phyloP scores from a whole-genome alignment of 1,140 invertebrate genomes.

The Bombus sylvicola region DNA sequence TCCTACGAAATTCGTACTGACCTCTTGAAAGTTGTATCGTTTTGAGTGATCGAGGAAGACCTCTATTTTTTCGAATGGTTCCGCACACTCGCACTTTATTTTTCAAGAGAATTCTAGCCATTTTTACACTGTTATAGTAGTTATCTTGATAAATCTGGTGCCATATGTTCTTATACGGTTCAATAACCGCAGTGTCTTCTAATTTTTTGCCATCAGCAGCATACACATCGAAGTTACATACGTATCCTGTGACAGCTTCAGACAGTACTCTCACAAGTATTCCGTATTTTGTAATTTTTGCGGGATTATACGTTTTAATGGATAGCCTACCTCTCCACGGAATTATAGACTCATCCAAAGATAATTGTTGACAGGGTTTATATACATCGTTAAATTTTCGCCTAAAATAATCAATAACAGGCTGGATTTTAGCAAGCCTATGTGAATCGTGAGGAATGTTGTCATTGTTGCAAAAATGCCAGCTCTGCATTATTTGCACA shows the following conservation, averaged over 20 bases:
- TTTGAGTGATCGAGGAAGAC: not conserved
- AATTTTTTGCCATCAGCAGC: not conserved
- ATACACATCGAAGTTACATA: not conserved
- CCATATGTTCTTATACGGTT: not conserved
- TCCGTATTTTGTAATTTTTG: not conserved
- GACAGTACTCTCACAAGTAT: not conserved
- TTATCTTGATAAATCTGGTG: not conserved
- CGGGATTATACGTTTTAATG: not conserved
- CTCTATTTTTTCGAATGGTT: not conserved
- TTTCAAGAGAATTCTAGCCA: not conserved
- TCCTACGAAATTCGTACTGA: not conserved
- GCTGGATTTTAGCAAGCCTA: not conserved
- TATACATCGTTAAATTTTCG: not conserved
- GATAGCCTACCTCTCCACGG: not conserved
- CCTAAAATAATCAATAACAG: not conserved
- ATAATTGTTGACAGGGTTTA: not conserved
- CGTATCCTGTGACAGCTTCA: not conserved
- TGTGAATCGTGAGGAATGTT: not conserved
- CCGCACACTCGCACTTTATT: not conserved
- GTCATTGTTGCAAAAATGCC: not conserved
- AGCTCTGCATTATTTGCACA: not conserved
- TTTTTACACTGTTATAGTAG: not conserved
- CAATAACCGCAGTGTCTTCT: not conserved
- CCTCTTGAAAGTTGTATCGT: not conserved
- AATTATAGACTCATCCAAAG: not conserved